Base-by-base conservation (phyloP, 2,113 vertebrate species). In the Chionomys nivalis region DNA sequence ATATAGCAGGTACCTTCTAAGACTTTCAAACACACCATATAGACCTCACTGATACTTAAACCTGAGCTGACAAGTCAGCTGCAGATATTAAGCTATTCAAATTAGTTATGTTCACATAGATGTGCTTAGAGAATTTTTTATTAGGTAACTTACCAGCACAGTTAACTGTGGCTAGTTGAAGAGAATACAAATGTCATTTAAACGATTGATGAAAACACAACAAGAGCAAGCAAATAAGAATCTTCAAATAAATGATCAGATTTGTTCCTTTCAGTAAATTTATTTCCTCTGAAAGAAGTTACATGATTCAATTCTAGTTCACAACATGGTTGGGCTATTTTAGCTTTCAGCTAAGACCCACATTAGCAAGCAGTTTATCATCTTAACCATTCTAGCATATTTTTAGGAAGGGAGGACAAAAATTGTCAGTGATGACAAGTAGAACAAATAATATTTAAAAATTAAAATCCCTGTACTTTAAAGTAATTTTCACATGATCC, bases 1-100 rank as follows among this genome's bases (percentile, higher is more conserved):
- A 95, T 94, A 97, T 94, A 94, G 87, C 70, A 92, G 92, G 97
- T 87, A 81, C 24, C 16, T 94, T 47, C n/a, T 91, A 78, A 76
- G 75, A 73, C 75, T 47, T 87, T 91, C 65, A 58, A 2, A 44
- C 9, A 39, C 26, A 3, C 0, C 11, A 2, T 68, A 6, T 4
- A 65, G 1, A 49, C 17, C 33, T 77, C 44, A 39, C 52, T 70
- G 9, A 79, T 68, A 70, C 14, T 17, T 24, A 91, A 78, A 63
- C 3, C 13, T 17, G 63, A 93, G 21, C 52, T 14, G 61, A 28
- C 21, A 65, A 21, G 13, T 70, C 4, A 83, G 21, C 52, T 73
- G 49, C n/a, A 79, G 16, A 92, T 75, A 93, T 31, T 72, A 63
- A 96, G 39, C 7, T 7, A 39, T 58, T 93, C 58, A 87, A 82